A percentile compares a stretch with the other conserved stretches of the same genome.
These are phyloP conservation scores for Bos indicus DNA, from an alignment of 2,113 vertebrate genomes.

Conservation along the genomic window DNA sequence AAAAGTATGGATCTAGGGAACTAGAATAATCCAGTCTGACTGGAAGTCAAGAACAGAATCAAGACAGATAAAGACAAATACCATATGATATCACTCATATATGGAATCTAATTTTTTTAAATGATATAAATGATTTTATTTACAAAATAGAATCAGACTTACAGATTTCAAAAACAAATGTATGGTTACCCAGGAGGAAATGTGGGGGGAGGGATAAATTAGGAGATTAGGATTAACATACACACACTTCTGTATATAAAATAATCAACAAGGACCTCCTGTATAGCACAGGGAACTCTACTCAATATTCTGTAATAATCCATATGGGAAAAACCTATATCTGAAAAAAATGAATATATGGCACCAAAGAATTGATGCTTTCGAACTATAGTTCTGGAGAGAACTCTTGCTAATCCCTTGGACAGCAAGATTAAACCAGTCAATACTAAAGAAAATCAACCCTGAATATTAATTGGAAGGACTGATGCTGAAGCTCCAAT, in stretches of 20 bases:
- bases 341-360: background rate
- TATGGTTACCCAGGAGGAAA: background rate
- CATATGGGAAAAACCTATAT: background rate
- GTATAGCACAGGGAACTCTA: background rate
- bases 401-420: background rate
- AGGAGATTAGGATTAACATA: background rate
- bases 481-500: background rate
- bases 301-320: background rate
- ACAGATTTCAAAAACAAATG: background rate
- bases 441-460: background rate
- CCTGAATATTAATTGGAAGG: background rate
- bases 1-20: background rate
- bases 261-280: background rate
- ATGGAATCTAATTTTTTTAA: background rate
- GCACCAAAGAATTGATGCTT: background rate
- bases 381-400: background rate
- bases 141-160: background rate
- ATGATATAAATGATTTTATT: background rate
- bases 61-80: background rate
- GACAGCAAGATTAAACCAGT: background rate
- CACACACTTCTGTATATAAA: background rate
- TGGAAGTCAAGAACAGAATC: background rate
- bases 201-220: background rate
- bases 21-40: background rate
- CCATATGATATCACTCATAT: background rate